Conservation (phyloP, 1,140 invertebrate genomes). For the Leptopilina boulardi region DNA sequence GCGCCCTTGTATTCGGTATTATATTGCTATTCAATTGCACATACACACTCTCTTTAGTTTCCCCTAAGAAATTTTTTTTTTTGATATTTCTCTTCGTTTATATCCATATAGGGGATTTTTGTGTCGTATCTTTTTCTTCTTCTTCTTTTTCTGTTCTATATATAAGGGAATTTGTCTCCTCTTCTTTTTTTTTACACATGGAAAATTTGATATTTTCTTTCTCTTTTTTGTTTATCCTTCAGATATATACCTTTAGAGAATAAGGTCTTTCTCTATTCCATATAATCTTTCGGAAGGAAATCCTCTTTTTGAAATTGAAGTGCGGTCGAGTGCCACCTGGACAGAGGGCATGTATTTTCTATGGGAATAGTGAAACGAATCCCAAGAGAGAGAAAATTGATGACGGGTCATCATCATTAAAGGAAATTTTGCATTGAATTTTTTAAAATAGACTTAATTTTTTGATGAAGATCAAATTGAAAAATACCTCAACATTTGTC, state of each 20-base stretch:
- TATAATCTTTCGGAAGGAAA: background rate
- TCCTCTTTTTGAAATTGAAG: background rate
- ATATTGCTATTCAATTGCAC: slow-evolving; percentile 41
- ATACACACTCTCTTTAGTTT: slow-evolving; percentile 1
- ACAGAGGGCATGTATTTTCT: background rate
- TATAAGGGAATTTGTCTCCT: no score
- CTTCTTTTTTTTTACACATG: background rate
- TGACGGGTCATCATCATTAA: slow-evolving; percentile 9
- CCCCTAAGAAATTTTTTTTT: background rate
- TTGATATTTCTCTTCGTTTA: background rate
- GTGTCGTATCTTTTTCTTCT: slow-evolving; percentile 35
- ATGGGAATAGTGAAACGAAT: background rate
- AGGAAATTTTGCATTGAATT: background rate
- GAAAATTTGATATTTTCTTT: background rate
- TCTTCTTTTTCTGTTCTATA: slow-evolving; percentile 29
- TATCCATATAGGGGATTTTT: background rate
- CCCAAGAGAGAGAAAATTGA: background rate
- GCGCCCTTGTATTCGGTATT: slow-evolving; percentile 57
- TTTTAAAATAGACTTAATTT: background rate
- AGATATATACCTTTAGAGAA: no score
- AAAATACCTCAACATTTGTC: background rate
- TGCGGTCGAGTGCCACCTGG: slow-evolving; percentile 42
- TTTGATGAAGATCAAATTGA: background rate
- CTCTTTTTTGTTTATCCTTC: no score
- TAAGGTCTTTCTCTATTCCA: background rate